phyloP scores from a whole-genome alignment of 1,140 invertebrate genomes.

The Matsumurasca onukii region DNA sequence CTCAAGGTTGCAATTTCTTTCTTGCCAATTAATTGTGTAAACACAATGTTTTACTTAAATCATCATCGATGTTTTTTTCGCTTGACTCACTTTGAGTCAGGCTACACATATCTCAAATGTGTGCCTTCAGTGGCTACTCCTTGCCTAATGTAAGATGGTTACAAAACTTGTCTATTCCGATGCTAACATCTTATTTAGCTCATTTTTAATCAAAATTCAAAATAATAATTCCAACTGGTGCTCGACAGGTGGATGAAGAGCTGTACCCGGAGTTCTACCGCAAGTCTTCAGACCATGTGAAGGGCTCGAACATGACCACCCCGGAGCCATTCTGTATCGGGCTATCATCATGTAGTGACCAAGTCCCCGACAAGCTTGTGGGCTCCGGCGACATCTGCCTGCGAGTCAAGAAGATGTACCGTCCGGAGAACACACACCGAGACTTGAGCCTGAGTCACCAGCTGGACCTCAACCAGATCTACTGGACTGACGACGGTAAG shows the following conservation, averaged over 20 bases:
- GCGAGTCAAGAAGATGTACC: slow-evolving; percentile 69
- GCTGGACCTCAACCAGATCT: slow-evolving; percentile 72
- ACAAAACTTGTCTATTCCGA: too few species aligned
- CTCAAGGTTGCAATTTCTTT: too few species aligned
- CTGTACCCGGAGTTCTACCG: slow-evolving; percentile 78
- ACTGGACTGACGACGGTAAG: slow-evolving; percentile 73
- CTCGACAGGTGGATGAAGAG: slow-evolving; percentile 66
- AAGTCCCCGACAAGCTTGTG: slow-evolving; percentile 51
- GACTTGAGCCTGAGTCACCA: slow-evolving; percentile 53
- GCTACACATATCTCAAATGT: too few species aligned
- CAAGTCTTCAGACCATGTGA: slow-evolving; percentile 65
- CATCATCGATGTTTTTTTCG: too few species aligned
- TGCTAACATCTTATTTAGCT: too few species aligned
- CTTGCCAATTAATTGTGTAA: too few species aligned
- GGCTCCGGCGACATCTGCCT: slow-evolving; percentile 62
- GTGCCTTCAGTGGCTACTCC: too few species aligned
- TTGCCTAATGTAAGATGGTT: too few species aligned
- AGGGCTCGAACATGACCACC: slow-evolving; percentile 72
- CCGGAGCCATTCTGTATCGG: slow-evolving; percentile 76
- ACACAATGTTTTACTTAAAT: too few species aligned
- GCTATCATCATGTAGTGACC: slow-evolving; percentile 59
- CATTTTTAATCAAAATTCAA: too few species aligned
- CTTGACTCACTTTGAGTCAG: too few species aligned
- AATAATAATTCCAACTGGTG: too few species aligned
- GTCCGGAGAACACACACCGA: slow-evolving; percentile 74